A percentile compares a stretch with the other conserved stretches of the same genome.
These are phyloP conservation scores for Chironomus tentans DNA, from an alignment of 2,888 invertebrate species.

Conservation along the genomic window DNA sequence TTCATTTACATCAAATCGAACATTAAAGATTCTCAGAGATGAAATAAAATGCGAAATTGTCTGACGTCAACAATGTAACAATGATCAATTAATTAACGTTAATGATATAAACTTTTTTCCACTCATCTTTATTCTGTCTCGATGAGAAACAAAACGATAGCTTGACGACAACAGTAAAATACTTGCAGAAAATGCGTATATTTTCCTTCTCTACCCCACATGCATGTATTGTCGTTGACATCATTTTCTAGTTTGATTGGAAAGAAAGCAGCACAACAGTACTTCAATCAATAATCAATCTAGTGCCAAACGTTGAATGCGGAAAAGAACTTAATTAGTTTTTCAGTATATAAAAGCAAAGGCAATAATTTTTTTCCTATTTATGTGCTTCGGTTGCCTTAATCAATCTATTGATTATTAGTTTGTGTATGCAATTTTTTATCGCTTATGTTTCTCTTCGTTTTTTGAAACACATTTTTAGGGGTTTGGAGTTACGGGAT, in stretches of 20 bases:
- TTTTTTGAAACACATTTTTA: too few species aligned
- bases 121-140: too few species aligned
- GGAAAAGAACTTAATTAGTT: slow-evolving; percentile 21
- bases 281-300: slow-evolving; percentile 18
- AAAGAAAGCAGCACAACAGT: neutral
- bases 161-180: too few species aligned
- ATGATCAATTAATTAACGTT: neutral
- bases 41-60: neutral
- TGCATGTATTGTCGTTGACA: neutral
- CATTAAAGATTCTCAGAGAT: neutral
- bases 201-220: too few species aligned
- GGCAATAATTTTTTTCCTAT: neutral
- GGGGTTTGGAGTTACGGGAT: too few species aligned
- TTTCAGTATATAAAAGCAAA: neutral
- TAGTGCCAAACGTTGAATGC: neutral
- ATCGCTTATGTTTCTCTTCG: too few species aligned
- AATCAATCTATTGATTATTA: slow-evolving; percentile 22
- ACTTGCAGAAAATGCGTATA: too few species aligned
- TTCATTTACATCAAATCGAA: neutral
- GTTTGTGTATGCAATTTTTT: neutral
- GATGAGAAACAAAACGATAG: too few species aligned
- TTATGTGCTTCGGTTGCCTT: neutral
- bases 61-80: neutral
- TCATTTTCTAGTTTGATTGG: neutral
- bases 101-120: too few species aligned